phyloP scores from a whole-genome alignment of 2,888 invertebrate genomes.

The Macrosiphum euphorbiae region DNA sequence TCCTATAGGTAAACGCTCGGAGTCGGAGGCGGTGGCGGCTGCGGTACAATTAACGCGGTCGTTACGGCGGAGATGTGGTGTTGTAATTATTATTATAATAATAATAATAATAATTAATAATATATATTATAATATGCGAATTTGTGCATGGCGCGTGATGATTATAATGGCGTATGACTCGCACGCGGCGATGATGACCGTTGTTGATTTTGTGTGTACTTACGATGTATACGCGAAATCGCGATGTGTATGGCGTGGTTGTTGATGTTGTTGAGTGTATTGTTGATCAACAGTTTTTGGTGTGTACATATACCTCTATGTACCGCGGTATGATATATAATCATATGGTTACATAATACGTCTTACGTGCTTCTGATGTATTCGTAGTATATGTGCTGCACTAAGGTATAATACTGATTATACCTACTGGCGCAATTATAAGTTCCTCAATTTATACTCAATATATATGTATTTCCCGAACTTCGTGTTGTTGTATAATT shows the following conservation, averaged over 20 bases:
- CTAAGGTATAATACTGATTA: background rate
- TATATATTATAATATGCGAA: background rate
- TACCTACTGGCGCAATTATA: background rate
- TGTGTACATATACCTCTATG: background rate
- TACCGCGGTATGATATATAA: background rate
- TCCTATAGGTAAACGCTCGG: background rate
- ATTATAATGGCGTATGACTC: background rate
- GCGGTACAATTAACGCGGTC: slow-evolving; percentile 57
- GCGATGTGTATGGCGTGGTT: background rate
- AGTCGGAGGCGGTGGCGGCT: background rate
- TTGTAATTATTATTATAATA: slow-evolving; percentile 8
- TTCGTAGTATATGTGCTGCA: background rate
- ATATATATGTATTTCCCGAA: background rate
- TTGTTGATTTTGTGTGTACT: slow-evolving; percentile 24
- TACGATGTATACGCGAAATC: background rate
- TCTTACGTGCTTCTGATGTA: background rate
- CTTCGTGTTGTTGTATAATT: background rate
- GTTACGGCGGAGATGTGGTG: slow-evolving; percentile 26
- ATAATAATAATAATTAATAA: background rate
- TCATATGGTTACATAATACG: background rate
- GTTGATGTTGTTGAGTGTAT: background rate
- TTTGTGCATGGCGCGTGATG: background rate
- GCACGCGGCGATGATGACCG: background rate
- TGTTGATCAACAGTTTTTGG: slow-evolving; percentile 7
- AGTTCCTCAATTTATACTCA: background rate